Conservation (phyloP, 2,797 vertebrate species). For the Telmatherina bonti region DNA sequence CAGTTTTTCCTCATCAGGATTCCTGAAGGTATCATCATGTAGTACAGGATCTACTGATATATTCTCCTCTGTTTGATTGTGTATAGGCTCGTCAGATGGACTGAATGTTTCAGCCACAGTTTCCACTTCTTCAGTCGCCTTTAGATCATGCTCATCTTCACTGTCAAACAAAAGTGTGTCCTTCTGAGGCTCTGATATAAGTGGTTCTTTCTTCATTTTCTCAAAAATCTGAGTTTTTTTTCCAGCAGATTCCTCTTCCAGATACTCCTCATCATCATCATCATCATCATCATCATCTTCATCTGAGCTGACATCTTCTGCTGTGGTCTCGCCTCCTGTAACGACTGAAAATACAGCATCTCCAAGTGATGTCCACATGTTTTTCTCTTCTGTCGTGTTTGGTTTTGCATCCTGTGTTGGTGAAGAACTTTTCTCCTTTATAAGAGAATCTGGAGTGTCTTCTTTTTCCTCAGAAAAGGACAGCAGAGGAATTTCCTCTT, state of each 20-base stretch:
- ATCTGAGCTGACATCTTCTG: slow-evolving; percentile 57
- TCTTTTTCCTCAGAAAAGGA: slow-evolving; percentile 62
- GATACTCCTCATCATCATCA: slow-evolving; percentile 65
- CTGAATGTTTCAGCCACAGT: slow-evolving; percentile 26
- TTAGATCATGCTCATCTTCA: slow-evolving; percentile 23
- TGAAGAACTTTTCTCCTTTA: slow-evolving; percentile 27
- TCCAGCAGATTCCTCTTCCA: slow-evolving; percentile 39
- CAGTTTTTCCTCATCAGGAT: slow-evolving; percentile 9
- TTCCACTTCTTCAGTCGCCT: slow-evolving; percentile 19
- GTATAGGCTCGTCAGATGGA: slow-evolving; percentile 18
- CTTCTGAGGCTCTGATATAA: slow-evolving; percentile 28
- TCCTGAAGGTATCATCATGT: slow-evolving; percentile 13
- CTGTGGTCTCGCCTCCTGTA: slow-evolving; percentile 66
- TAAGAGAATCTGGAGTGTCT: slow-evolving; percentile 33
- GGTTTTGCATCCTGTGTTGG: slow-evolving; percentile 31
- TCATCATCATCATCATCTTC: slow-evolving; percentile 71
- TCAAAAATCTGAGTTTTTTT: slow-evolving; percentile 28
- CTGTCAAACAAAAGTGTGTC: slow-evolving; percentile 14
- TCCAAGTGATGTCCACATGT: slow-evolving; percentile 69
- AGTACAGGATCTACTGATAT: neutral
- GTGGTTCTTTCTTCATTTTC: slow-evolving; percentile 26
- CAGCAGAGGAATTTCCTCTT: slow-evolving; percentile 70
- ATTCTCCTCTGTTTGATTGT: slow-evolving; percentile 28
- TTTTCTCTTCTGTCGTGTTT: slow-evolving; percentile 60
- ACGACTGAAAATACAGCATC: slow-evolving; percentile 82